Base-by-base conservation (phyloP, 2,113 vertebrate species). In the Etia nguti region DNA sequence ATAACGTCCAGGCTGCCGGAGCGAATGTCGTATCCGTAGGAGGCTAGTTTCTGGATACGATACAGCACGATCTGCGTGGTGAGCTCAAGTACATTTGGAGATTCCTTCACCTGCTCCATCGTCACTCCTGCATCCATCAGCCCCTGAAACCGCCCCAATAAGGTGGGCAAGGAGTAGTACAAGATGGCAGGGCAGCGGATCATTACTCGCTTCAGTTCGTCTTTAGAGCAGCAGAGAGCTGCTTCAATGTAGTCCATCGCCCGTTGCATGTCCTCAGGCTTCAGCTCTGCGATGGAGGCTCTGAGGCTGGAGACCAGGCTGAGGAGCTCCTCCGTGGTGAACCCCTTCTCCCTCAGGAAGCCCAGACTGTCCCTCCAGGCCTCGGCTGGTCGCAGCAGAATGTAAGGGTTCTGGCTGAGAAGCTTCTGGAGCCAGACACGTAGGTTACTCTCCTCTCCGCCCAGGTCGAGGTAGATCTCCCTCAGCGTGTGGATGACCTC, bases 331-430 rank as follows among this genome's bases (percentile, higher is more conserved):
- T 90, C 89, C 0, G 88, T 91, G 82, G 87, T 88, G 87, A 94
- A 93, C 46, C 94, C 94, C 88, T 86, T 87, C 60, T 94, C 92
- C 79, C 88, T 89, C 38, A 94, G 83, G 55, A 93, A 94, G 52
- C 85, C 84, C 57, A 94, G 75, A n/a, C 92, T 92, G 89, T 94
- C 94, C 82, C 92, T 84, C 94, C 94, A 94, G 52, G 88, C 79
- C 54, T 89, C 88, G 0, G 92, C 90, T 0, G 92, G 94, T 34
- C 62, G 80, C 90, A 94, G 84, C 10, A 94, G 90, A 75, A 94
- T 87, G 62, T 88, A 82, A 3, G 92, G 93, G 86, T 94, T 94
- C 90, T 91, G 92, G 52, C 84, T 86, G 31, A 94, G 89, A 18
- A 94, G 90, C 80, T 91, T 94, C 86, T 89, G 93, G 82, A 94